Base-by-base conservation (phyloP, 2,797 vertebrate genomes). In the Molossus alvarezi region DNA sequence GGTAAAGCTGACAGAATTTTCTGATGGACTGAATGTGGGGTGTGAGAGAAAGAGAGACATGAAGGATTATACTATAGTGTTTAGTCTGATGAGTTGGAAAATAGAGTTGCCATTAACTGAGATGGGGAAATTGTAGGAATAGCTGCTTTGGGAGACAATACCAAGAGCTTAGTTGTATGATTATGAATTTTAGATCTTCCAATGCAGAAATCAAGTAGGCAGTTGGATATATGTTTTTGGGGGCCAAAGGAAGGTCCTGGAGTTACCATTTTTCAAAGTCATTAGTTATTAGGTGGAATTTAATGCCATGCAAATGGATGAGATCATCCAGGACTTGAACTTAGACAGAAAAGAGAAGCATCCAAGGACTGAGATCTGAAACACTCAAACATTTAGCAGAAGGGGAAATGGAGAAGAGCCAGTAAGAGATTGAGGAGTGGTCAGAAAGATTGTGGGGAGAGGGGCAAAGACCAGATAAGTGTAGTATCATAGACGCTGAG, bases 1-100 rank as follows among this genome's bases (percentile, higher is more conserved):
- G 37, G 60, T 72, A 77, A 91, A 88, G 79, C 55, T 73, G 79
- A 81, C 8, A 51, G 8, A 23, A 55, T 75, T 94, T 80, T 91
- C 33, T 85, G 73, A 76, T 48, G n/a, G 41, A 64, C 7, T 67
- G 41, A 88, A 80, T 60, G 11, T 55, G 64, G 57, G n/a, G 58
- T 65, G 8, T 33, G 18, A 72, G 41, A 57, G 20, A 92, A 84
- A 85, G 71, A 85, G 3, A 73, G 48, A 45, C 12, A 9, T 80
- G 20, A 88, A 41, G 2, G 67, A 71, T 90, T 69, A 67, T 1
- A 60, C 41, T 17, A 69, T 8, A 53, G 37, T 65, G 29, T 81
- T 86, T 41, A 81, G 60, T 58, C 64, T 55, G 20, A 25, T 58
- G 2, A 73, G 5, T 2, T 60, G 64, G 57, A 83, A 93, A 73